Evolutionary conservation across 64 coral and sea anemone species (phyloP), one percentile per base, ranked within the genome.

Genomic region (Montipora efflorescens): DNA sequence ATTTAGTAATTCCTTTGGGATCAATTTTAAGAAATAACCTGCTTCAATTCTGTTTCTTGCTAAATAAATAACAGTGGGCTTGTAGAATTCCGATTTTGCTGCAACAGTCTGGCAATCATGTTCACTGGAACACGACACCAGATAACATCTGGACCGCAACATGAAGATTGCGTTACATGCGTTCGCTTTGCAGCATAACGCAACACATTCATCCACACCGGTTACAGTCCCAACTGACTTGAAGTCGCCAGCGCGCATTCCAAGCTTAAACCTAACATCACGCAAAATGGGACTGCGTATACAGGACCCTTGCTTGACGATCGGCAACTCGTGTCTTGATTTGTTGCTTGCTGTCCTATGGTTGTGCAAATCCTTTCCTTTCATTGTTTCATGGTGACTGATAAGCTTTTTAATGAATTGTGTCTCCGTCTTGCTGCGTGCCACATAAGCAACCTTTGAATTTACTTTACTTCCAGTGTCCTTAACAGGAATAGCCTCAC

Each of bases 111-210:
- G 82, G 72, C 96, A 98, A 59, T 86, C 80, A 7, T 77, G 21
- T 25, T 98, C 89, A 85, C 88, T 88, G 20, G 87, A 87, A 9
- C 96, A 98, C 1, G 96, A 90, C 1, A 98, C 93, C 75, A 98
- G 49, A 22, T 94, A 91, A 61, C 96, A 97, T n/a, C 83, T 77
- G 0, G 77, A 90, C 16, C 96, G 67, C 57, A 97, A 21, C 89
- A 97, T 89, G 70, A 97, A 97, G 47, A 97, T 47, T 48, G 96
- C 96, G 73, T 97, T 97, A 72, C 96, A 97, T 3, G 59, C 85
- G 73, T 48, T 90, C 64, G 83, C 76, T 7, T 36, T 19, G 49
- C 96, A 97, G 74, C 96, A 97, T n/a, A 67, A 81, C 51, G 90
- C 57, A 49, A 97, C 79, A 67, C 96, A 97, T 45, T 94, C 93